Conservation (phyloP, 2,888 invertebrate genomes). For the Trichopoda pennipes region DNA sequence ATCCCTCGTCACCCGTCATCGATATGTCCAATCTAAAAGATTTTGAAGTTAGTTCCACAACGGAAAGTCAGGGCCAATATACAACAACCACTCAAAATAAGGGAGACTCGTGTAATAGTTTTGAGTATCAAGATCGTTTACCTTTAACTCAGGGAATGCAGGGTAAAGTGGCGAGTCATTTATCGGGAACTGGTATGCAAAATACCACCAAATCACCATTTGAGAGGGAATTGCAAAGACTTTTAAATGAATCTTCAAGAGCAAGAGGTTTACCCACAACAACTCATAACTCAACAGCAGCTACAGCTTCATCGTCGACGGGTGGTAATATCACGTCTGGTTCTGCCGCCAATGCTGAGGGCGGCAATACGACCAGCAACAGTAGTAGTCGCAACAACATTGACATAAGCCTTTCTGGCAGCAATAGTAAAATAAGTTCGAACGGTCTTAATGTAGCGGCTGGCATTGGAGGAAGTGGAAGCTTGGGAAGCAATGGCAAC, state of each 20-base stretch:
- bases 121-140: conserved; percentile 83
- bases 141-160: conserved; percentile 71
- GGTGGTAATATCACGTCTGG: conserved; percentile 71
- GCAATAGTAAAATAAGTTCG: conserved; percentile 78
- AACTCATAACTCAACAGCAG: conserved; percentile 69
- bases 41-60: conserved; percentile 81
- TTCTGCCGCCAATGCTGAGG: conserved; percentile 69
- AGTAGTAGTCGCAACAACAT: conserved; percentile 78
- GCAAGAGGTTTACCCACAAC: conserved; percentile 74
- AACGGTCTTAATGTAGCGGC: conserved; percentile 71
- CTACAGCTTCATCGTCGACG: conserved; percentile 67
- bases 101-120: conserved; percentile 85
- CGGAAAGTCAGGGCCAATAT: conserved; percentile 82
- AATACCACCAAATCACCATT: conserved; percentile 84
- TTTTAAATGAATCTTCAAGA: conserved; percentile 85
- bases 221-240: conserved; percentile 89
- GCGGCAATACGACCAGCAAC: conserved; percentile 74
- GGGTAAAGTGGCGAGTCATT: conserved; percentile 70
- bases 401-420: conserved; percentile 78
- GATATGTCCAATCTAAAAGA: conserved; percentile 80
- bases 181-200: conserved; percentile 58
- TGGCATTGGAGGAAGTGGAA: conserved; percentile 71
- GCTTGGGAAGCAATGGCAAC: conserved; percentile 77
- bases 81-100: conserved; percentile 84
- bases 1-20: conserved; percentile 79